Evolutionary conservation across 2,113 vertebrate genomes (phyloP).

Genomic region (Eira barbara): DNA sequence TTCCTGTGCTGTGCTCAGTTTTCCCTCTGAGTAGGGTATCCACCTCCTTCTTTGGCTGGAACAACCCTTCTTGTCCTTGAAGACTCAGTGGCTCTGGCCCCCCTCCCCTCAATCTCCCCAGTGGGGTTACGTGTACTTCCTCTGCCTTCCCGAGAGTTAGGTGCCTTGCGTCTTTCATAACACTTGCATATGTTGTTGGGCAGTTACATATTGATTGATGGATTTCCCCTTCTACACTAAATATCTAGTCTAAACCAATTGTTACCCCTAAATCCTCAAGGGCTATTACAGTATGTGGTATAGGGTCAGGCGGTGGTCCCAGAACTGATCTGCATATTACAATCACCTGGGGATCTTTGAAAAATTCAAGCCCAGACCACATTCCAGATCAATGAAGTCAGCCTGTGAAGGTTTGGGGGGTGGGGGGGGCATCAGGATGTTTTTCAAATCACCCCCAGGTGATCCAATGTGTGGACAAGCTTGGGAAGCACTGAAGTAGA

Average conservation of each 20-base stretch:
- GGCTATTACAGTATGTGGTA: not conserved
- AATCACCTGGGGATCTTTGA: not conserved
- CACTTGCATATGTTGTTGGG: not conserved
- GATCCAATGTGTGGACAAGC: not conserved
- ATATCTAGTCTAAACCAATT: not conserved
- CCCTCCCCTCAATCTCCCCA: not conserved
- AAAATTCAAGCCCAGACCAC: not conserved
- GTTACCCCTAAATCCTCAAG: not conserved
- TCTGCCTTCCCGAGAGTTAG: not conserved
- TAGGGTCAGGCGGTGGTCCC: not conserved
- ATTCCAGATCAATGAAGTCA: not conserved
- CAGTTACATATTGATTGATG: not conserved
- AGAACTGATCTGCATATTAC: not conserved
- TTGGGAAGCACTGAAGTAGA: not conserved
- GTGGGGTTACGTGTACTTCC: not conserved
- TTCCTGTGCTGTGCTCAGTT: too few species aligned
- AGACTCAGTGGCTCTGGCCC: not conserved
- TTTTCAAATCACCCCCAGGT: not conserved
- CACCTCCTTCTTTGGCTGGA: not conserved
- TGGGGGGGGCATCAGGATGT: not conserved
- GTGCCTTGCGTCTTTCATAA: not conserved
- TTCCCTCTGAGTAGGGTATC: not conserved
- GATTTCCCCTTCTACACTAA: not conserved
- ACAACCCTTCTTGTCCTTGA: not conserved
- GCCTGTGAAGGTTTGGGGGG: not conserved